Percentiles rank a stretch among this genome's conserved stretches.
Conservation (phyloP, 2,888 invertebrate species). For the Phalera bucephala region DNA sequence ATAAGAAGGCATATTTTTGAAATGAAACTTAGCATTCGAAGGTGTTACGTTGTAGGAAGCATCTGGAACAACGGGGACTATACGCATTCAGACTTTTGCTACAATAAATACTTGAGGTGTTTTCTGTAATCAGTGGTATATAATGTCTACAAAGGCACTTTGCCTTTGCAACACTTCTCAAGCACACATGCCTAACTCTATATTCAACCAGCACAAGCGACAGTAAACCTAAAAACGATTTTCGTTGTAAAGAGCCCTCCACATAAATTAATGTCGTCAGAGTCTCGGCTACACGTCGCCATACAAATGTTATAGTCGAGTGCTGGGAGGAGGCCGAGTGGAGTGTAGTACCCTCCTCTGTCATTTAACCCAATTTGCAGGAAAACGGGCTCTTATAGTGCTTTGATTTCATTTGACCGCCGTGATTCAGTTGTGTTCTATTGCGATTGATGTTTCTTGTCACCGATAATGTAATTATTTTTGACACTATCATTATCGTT, state of each 20-base stretch:
- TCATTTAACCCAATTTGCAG: constrained; percentile 58
- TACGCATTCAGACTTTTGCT: too few species aligned
- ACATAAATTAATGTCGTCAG: constrained; percentile 39
- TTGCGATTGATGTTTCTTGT: too few species aligned
- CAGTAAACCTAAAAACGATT: constrained; percentile 16
- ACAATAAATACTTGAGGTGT: too few species aligned
- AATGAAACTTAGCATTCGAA: too few species aligned
- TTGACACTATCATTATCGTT: too few species aligned
- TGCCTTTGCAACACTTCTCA: too few species aligned
- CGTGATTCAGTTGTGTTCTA: constrained; percentile 13
- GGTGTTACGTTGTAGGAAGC: too few species aligned
- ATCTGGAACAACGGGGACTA: too few species aligned
- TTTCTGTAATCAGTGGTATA: too few species aligned
- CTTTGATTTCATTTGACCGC: constrained; percentile 52
- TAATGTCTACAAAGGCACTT: too few species aligned
- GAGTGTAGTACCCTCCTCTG: constrained; percentile 43
- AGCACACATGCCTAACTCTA: neutral
- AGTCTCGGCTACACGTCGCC: constrained; percentile 27
- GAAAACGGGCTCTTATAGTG: constrained; percentile 47
- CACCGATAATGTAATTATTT: too few species aligned
- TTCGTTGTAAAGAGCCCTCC: constrained; percentile 8
- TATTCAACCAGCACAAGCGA: neutral
- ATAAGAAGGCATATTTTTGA: too few species aligned
- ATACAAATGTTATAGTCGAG: constrained; percentile 27
- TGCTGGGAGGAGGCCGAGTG: constrained; percentile 31